Base-by-base conservation (phyloP, 1,140 invertebrate species). In the Druon quercuslanigerum region DNA sequence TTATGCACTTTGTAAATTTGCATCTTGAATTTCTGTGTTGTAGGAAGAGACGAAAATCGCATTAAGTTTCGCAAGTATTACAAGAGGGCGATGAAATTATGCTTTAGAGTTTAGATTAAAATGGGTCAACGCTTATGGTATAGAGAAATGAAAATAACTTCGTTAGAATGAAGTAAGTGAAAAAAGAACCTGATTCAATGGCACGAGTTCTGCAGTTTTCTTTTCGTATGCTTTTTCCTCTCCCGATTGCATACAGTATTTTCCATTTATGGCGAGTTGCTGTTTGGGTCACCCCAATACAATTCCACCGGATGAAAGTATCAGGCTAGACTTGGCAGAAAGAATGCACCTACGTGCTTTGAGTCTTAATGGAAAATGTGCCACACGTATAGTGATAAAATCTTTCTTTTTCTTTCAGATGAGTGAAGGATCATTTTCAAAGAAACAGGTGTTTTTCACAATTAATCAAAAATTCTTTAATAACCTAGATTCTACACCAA, bases 271-370 rank as follows among this genome's bases (percentile, higher is more conserved):
- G 17, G 56, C 56, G 13, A 57, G 20, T 19, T 57, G 56, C 56
- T 57, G 56, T 57, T 57, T 57, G 19, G 56, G 56, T 57, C 56
- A 25, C 56, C 56, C 56, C 56, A 57, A 57, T 57, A 57, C 56
- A 57, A 57, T 57, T 57, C 13, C 56, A 57, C 19, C 19, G 56
- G 56, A 57, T 57, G 56, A 57, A 57, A 57, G 56, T 57, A 57
- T 57, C 56, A 57, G 56, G 25, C 56, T 57, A 57, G 20, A 57
- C 56, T 57, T 57, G 56, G 56, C 56, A 57, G 56, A 57, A 57
- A 57, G 56, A 57, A 57, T 57, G 56, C 33, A 57, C 20, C 19
- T 57, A 57, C 56, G 56, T 57, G 56, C 56, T 11, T 57, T 57
- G 56, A 57, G 56, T 12, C 19, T 17, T 25, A 57, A 57, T 57